These are phyloP conservation scores for Picus viridis DNA, from an alignment of 2,797 vertebrate species.

Conservation along the genomic window DNA sequence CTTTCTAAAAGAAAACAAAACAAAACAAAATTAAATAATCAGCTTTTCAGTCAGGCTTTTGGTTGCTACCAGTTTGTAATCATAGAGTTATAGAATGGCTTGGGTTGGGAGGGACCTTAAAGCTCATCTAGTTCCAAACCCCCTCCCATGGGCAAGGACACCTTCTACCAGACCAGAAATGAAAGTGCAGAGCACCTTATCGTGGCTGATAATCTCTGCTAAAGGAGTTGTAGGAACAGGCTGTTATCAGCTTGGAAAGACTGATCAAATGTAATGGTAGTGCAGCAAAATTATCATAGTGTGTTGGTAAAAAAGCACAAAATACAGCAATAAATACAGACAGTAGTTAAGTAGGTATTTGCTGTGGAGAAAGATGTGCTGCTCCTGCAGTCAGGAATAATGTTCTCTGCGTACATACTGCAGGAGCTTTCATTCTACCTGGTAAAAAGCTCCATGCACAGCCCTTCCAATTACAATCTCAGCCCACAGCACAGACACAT, in stretches of 20 bases:
- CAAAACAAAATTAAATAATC: no score
- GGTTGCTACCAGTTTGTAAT: neutral
- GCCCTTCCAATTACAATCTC: fast-evolving
- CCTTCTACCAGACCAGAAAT: neutral
- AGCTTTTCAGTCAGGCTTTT: neutral
- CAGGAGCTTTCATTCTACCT: neutral
- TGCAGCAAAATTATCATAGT: neutral
- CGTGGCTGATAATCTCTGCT: neutral
- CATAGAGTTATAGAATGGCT: no score
- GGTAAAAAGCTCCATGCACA: neutral
- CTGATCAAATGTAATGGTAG: neutral
- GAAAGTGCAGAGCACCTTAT: neutral
- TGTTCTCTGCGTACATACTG: fast-evolving
- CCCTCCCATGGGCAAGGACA: no score
- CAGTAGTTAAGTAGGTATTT: neutral
- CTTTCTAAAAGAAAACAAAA: neutral
- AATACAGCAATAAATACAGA: neutral
- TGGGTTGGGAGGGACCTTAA: no score
- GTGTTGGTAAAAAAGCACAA: neutral
- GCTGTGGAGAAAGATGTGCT: neutral
- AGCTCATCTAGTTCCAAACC: no score
- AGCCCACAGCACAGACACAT: fast-evolving
- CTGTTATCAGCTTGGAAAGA: neutral
- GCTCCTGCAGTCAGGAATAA: neutral
- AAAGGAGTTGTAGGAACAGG: neutral